Evolutionary conservation across 2,797 vertebrate genomes (phyloP).

Genomic region (Dryobates pubescens): DNA sequence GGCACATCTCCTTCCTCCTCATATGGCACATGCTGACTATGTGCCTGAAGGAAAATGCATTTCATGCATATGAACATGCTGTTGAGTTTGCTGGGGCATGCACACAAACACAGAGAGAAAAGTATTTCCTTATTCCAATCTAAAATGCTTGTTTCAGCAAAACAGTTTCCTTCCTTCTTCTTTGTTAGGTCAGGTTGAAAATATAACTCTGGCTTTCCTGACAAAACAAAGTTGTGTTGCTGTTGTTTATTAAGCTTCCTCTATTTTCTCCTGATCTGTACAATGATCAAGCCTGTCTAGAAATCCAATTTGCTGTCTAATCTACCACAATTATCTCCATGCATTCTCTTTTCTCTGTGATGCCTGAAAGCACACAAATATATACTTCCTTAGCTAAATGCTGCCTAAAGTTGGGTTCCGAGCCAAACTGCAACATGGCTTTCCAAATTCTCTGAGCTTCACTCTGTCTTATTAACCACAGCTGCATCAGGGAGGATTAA

Average conservation of each 20-base stretch:
- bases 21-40: not conserved
- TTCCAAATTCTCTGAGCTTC: not conserved
- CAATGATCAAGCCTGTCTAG: constrained; percentile 4
- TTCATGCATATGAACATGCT: constrained; percentile 17
- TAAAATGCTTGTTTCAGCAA: constrained; percentile 51
- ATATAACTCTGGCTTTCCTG: constrained; percentile 39
- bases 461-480: not conserved
- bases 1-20: not conserved
- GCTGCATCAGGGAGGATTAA: not conserved
- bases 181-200: constrained; percentile 58
- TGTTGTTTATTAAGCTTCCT: constrained; percentile 52
- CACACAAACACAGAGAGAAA: not conserved
- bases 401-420: not conserved
- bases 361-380: not conserved
- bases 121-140: constrained; percentile 9
- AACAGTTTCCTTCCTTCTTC: constrained; percentile 62
- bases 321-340: not conserved
- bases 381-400: not conserved
- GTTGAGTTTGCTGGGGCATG: not conserved
- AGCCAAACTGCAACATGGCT: not conserved
- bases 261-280: constrained; percentile 19
- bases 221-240: constrained; percentile 6
- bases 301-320: constrained; percentile 19
- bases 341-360: not conserved
- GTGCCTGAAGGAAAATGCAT: constrained; percentile 46